Conservation (phyloP, 2,888 invertebrate species). For the Tromatobia lineatoria region DNA sequence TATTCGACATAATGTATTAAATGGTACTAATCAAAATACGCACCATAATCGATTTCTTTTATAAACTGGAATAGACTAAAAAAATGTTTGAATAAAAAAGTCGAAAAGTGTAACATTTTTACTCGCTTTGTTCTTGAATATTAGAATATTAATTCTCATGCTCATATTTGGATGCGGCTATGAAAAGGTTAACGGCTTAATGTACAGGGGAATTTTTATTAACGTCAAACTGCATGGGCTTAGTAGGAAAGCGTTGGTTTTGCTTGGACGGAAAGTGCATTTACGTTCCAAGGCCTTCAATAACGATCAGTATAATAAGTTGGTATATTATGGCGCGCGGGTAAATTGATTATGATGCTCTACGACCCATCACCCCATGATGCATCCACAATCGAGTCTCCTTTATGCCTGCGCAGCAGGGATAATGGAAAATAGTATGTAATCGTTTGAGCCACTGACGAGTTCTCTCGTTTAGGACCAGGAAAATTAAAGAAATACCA, state of each 20-base stretch:
- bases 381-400: conserved; percentile 25
- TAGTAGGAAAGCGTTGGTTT: conserved; percentile 13
- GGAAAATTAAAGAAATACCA: neutral
- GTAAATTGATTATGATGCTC: conserved; percentile 35
- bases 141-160: neutral
- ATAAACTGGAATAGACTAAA: too few relatives aligned
- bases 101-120: too few relatives aligned
- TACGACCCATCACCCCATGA: conserved; percentile 24
- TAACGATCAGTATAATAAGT: conserved; percentile 31
- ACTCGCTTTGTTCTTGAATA: neutral
- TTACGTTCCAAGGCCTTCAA: conserved; percentile 26
- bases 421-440: conserved; percentile 25
- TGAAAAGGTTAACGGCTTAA: conserved; percentile 14
- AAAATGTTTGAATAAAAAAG: too few relatives aligned
- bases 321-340: conserved; percentile 8
- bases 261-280: conserved; percentile 24
- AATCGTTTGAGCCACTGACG: conserved; percentile 29
- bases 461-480: conserved; percentile 17
- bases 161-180: neutral
- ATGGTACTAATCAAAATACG: too few relatives aligned
- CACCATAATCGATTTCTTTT: too few relatives aligned
- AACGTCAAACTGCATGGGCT: neutral
- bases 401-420: neutral
- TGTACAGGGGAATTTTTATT: conserved; percentile 2
- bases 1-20: too few relatives aligned